Percentiles rank a stretch among this genome's conserved stretches.
These are phyloP conservation scores for Cossypha dichroa DNA, from an alignment of 2,797 vertebrate genomes.

Conservation along the genomic window DNA sequence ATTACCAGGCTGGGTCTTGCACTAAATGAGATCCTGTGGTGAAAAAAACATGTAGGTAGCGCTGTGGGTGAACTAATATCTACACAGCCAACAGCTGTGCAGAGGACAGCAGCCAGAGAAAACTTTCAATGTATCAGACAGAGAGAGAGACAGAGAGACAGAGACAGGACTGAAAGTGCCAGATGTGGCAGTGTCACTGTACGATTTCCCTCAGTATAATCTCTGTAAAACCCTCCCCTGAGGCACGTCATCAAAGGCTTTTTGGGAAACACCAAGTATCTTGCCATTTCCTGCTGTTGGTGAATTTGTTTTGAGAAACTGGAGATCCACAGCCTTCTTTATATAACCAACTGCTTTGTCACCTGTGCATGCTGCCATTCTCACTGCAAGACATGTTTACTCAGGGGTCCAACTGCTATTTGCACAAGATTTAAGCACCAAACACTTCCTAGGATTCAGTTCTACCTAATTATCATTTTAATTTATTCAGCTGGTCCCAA, in stretches of 20 bases:
- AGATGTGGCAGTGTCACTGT: background rate
- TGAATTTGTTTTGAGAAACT: background rate
- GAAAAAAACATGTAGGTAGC: background rate
- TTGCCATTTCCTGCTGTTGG: background rate
- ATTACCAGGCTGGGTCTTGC: background rate
- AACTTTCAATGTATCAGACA: background rate
- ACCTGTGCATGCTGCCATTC: background rate
- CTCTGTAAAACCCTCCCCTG: background rate
- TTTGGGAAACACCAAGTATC: background rate
- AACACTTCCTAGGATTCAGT: background rate
- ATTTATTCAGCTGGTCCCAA: background rate
- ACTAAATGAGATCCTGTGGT: background rate
- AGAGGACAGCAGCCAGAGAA: background rate
- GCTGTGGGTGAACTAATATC: background rate
- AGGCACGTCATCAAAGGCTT: background rate
- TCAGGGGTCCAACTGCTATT: background rate
- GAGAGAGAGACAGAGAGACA: background rate
- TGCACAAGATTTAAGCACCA: background rate
- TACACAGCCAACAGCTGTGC: background rate
- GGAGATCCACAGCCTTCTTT: background rate
- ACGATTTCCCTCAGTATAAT: background rate
- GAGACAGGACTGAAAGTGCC: background rate
- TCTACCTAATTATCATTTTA: background rate
- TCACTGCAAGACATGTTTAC: background rate
- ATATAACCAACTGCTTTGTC: background rate